Conservation (phyloP, 2,888 invertebrate species). For the Desoria tigrina region DNA sequence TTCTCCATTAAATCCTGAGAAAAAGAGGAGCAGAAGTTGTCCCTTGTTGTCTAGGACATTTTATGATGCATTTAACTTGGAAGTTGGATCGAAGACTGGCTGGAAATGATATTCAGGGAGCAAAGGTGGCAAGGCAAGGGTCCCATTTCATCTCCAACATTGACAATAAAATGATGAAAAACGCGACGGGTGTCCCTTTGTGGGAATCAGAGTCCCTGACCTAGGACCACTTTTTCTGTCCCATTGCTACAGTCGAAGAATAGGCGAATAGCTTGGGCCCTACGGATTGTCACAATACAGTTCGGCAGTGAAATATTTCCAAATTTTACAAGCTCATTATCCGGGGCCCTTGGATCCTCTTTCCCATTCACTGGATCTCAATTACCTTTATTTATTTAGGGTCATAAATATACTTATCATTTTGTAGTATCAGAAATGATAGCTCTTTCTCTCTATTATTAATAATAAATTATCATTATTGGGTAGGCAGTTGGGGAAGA, state of each 20-base stretch:
- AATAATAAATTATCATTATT: too few relatives aligned
- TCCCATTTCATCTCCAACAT: conserved; percentile 10
- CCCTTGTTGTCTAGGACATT: background rate
- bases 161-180: conserved; percentile 52
- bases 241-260: conserved; percentile 29
- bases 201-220: conserved; percentile 44
- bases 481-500: too few relatives aligned
- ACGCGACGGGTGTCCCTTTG: conserved; percentile 46
- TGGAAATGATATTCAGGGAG: conserved; percentile 2
- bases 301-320: too few relatives aligned
- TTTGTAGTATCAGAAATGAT: too few relatives aligned
- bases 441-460: too few relatives aligned
- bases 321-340: too few relatives aligned
- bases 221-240: conserved; percentile 46
- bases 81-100: background rate
- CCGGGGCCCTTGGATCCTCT: too few relatives aligned
- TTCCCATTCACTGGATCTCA: too few relatives aligned
- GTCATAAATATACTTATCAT: too few relatives aligned
- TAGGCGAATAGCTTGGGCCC: conserved; percentile 4
- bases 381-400: too few relatives aligned
- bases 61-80: background rate
- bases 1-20: background rate
- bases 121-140: conserved; percentile 17
- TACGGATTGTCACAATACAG: too few relatives aligned
- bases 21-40: background rate